Base-by-base conservation (phyloP, 2,888 invertebrate genomes). In the Lepetodrilus schrolli region DNA sequence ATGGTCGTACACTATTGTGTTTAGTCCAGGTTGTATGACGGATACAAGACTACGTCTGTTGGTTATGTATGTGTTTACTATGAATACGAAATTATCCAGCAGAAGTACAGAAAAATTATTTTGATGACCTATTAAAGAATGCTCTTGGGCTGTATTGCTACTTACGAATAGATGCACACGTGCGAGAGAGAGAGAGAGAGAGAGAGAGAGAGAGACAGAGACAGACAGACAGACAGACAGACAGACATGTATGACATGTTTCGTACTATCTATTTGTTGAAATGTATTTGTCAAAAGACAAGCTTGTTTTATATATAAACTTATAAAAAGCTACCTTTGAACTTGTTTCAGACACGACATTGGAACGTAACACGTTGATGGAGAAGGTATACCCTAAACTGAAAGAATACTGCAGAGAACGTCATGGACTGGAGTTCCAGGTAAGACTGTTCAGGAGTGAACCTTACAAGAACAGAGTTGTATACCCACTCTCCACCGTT, bases 381-480 rank as follows among this genome's bases (percentile, higher is more conserved):
- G 96, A 98, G 1, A 97, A 98, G 90, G 98, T 98, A 80, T 99
- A 99, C 90, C 99, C 99, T 0, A 94, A 95, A 87, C 93, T 99
- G 80, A 99, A 99, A 89, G 98, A 98, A 88, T 98, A 96, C 89
- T 98, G 99, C 88, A 92, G 98, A 72, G 98, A 99, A 90, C 97
- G 97, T 86, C 97, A 99, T 86, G 99, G 99, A 0, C 92, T 99
- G 37, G 99, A 99, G 90, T 99, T 99, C 93, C 99, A 99, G 94
- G 98, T 96, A 91, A 76, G 80, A 88, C 82, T 77, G 26, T 34
- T 20, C 13, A 30, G 10, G 23, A 26, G 34, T 21, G 26, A 5
- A 4, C 13, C 13, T 43, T n/a, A n/a, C n/a, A n/a, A n/a, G n/a
- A n/a, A n/a, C n/a, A 21, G 7, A 50, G 50, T 26, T 30, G 13